Percentiles rank a stretch among this genome's conserved stretches.
Evolutionary conservation across 2,888 invertebrate genomes (phyloP).

Genomic region (Lithophane socia): DNA sequence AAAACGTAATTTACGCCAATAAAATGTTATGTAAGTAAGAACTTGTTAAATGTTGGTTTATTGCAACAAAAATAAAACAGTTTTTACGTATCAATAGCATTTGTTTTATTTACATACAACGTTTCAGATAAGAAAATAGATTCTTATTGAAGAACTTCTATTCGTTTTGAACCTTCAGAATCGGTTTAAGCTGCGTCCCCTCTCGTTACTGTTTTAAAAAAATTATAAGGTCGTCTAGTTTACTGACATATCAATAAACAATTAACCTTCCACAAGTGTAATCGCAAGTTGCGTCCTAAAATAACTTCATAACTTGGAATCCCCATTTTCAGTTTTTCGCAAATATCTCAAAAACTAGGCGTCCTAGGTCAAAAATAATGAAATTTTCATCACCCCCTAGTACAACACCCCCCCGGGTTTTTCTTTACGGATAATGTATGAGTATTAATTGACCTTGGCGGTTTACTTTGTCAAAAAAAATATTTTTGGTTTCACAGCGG

Average conservation of each 20-base stretch:
- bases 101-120: constrained; percentile 68
- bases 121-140: constrained; percentile 66
- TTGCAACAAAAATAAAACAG: constrained; percentile 75
- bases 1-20: constrained; percentile 74
- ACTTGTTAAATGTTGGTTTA: constrained; percentile 77
- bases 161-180: constrained; percentile 56
- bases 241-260: not conserved
- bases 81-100: constrained; percentile 74
- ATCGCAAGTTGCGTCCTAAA: not conserved
- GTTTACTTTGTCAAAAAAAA: no score
- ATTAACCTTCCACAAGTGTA: not conserved
- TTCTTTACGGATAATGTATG: not conserved
- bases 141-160: constrained; percentile 66
- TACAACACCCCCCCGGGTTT: not conserved
- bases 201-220: not conserved
- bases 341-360: not conserved
- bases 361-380: not conserved
- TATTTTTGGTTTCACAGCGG: not conserved
- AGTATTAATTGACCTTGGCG: not conserved
- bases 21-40: constrained; percentile 74
- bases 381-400: not conserved
- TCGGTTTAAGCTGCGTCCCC: constrained; percentile 42
- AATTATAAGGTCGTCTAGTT: not conserved
- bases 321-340: not conserved
- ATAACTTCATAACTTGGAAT: not conserved